A percentile compares a stretch with the other conserved stretches of the same genome.
These are phyloP conservation scores for Cyrtorhinus lividipennis DNA, from an alignment of 1,140 invertebrate species.

Conservation along the genomic window DNA sequence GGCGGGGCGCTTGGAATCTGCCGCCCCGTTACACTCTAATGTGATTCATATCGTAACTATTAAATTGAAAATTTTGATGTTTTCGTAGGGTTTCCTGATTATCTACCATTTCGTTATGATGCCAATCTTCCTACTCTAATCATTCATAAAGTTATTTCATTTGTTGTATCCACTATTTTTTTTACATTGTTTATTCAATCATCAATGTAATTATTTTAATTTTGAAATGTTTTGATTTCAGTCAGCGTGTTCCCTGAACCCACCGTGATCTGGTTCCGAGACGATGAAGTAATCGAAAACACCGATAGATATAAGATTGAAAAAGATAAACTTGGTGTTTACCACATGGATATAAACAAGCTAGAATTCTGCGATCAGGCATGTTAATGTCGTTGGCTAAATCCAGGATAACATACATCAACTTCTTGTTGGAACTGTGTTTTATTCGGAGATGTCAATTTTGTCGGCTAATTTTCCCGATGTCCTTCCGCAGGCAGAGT, in stretches of 20 bases:
- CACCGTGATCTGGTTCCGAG: slow-evolving; percentile 67
- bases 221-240: slow-evolving; percentile 27
- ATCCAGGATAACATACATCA: too few relatives aligned
- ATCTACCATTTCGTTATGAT: too few relatives aligned
- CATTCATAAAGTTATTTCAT: too few relatives aligned
- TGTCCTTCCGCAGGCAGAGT: slow-evolving; percentile 48
- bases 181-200: background rate
- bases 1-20: too few relatives aligned
- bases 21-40: too few relatives aligned
- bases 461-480: too few relatives aligned
- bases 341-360: slow-evolving; percentile 50
- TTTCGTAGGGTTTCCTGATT: background rate
- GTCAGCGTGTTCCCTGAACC: slow-evolving; percentile 66
- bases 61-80: background rate
- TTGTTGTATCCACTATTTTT: too few relatives aligned
- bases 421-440: too few relatives aligned
- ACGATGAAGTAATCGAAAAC: slow-evolving; percentile 53
- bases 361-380: slow-evolving; percentile 66
- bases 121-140: too few relatives aligned
- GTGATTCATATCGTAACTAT: background rate
- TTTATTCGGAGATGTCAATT: too few relatives aligned
- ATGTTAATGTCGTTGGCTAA: too few relatives aligned
- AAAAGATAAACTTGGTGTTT: slow-evolving; percentile 52
- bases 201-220: background rate
- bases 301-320: slow-evolving; percentile 47